These are phyloP conservation scores for Cynodonichthys magdalenae DNA, from an alignment of 2,797 vertebrate species.

Conservation along the genomic window DNA sequence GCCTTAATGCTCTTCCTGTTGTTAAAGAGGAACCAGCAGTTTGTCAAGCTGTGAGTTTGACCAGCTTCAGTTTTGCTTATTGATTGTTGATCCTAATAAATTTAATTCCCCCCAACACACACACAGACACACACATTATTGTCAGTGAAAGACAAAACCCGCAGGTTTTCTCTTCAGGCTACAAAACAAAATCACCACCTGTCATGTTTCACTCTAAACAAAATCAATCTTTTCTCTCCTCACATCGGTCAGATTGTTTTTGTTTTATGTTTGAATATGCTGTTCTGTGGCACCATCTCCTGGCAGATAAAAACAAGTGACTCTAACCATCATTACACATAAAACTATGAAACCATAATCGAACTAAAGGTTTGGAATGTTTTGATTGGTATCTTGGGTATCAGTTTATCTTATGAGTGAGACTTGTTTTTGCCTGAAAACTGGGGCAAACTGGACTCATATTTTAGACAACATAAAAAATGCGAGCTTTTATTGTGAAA, in stretches of 20 bases:
- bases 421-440: too few species aligned
- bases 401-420: too few species aligned
- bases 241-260: too few species aligned
- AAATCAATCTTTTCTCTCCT: neutral
- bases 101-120: slow-evolving; percentile 2
- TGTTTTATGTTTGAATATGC: neutral
- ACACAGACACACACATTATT: neutral
- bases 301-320: neutral
- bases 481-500: slow-evolving; percentile 10
- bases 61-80: slow-evolving; percentile 1
- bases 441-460: too few species aligned
- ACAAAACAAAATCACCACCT: neutral
- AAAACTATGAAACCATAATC: too few species aligned
- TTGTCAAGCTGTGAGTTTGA: slow-evolving; percentile 22
- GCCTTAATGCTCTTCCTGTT: too few species aligned
- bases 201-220: neutral
- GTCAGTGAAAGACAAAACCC: neutral
- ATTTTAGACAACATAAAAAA: neutral
- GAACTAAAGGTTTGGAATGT: too few species aligned
- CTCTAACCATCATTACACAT: too few species aligned
- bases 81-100: slow-evolving; percentile 16
- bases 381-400: too few species aligned
- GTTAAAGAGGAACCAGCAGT: neutral
- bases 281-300: slow-evolving; percentile 45
- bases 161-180: slow-evolving; percentile 5